Conservation (phyloP, 2,888 invertebrate genomes). For the Drosophila mayaguana region DNA sequence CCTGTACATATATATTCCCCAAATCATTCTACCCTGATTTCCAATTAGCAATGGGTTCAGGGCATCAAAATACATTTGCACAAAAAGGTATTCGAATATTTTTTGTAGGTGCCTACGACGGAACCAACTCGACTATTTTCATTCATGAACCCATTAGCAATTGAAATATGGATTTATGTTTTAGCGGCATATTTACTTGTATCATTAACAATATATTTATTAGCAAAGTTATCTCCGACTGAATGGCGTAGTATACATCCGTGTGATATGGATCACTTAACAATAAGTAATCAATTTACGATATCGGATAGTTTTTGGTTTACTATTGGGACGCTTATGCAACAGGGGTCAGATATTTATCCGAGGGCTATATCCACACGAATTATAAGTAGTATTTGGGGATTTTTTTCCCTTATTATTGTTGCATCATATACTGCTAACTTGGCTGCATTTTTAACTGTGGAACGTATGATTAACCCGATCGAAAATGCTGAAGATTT, state of each 20-base stretch:
- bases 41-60: no score
- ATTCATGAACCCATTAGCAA: conserved; percentile 94
- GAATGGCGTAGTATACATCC: conserved; percentile 92
- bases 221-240: conserved; percentile 92
- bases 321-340: conserved; percentile 94
- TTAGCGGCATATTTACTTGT: conserved; percentile 92
- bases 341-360: conserved; percentile 92
- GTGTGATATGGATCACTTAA: conserved; percentile 86
- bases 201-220: conserved; percentile 91
- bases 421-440: conserved; percentile 97
- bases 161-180: conserved; percentile 94
- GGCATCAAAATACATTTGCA: no score
- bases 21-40: no score
- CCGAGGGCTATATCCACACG: conserved; percentile 89
- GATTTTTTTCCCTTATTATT: conserved; percentile 96
- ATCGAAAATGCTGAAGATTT: conserved; percentile 94
- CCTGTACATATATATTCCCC: no score
- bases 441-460: conserved; percentile 95
- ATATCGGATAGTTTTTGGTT: conserved; percentile 95
- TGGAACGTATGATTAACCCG: conserved; percentile 94
- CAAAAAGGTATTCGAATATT: no score
- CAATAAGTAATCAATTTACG: conserved; percentile 91
- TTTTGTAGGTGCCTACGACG: conserved; percentile 89
- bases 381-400: conserved; percentile 95
- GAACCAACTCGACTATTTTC: conserved; percentile 91